phyloP scores from a whole-genome alignment of 2,113 vertebrate species.

The Ammodytes marinus region DNA sequence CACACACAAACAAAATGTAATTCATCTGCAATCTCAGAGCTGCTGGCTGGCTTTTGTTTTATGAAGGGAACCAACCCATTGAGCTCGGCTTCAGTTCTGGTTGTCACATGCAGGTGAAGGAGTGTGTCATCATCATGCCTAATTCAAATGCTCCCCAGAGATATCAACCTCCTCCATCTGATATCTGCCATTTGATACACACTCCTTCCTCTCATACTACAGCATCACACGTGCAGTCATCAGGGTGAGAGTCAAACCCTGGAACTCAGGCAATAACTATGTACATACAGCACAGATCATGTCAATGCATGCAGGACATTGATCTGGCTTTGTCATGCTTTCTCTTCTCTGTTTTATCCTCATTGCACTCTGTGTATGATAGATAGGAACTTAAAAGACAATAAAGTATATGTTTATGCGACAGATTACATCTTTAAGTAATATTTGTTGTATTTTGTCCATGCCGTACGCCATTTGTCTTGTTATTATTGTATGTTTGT shows the following conservation, averaged over 20 bases:
- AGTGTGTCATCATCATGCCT: background rate
- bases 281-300: constrained; percentile 10
- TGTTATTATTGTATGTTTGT: too few species aligned
- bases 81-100: background rate
- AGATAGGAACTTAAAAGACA: too few species aligned
- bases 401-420: too few species aligned
- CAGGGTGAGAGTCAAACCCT: background rate
- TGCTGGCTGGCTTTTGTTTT: background rate
- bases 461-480: too few species aligned
- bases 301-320: constrained; percentile 46
- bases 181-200: constrained; percentile 63
- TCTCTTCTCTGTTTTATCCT: constrained; percentile 8
- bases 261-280: too few species aligned
- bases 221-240: background rate
- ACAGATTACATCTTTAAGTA: too few species aligned
- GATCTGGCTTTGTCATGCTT: constrained; percentile 34
- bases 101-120: constrained; percentile 33
- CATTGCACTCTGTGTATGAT: too few species aligned
- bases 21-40: background rate
- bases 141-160: constrained; percentile 46
- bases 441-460: too few species aligned
- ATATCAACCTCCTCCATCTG: constrained; percentile 42
- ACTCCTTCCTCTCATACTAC: background rate
- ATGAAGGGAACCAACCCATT: background rate
- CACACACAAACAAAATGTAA: background rate